Percentiles rank a stretch among this genome's conserved stretches.
These are phyloP conservation scores for Macropis europaea DNA, from an alignment of 2,888 invertebrate genomes.

Conservation along the genomic window DNA sequence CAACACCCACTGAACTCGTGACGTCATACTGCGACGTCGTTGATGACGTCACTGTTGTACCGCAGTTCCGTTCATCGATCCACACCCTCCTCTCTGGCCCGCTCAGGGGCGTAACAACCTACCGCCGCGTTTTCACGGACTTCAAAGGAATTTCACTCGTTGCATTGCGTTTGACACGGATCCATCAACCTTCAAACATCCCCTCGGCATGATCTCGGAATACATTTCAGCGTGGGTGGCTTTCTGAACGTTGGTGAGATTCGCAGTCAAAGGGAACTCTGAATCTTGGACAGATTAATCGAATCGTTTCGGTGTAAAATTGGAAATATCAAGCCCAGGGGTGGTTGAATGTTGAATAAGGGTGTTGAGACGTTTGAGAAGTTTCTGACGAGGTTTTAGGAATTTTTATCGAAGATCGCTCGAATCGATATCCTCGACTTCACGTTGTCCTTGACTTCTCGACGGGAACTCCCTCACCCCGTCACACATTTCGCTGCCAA, in stretches of 20 bases:
- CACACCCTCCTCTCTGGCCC: constrained; percentile 27
- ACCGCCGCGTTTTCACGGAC: constrained; percentile 4
- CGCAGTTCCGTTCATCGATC: constrained; percentile 79
- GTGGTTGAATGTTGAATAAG: too few relatives aligned
- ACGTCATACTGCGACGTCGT: constrained; percentile 75
- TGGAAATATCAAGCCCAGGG: too few relatives aligned
- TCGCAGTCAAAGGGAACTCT: too few relatives aligned
- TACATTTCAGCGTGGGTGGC: constrained; percentile 8
- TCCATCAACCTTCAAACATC: background rate
- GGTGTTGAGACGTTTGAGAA: too few relatives aligned
- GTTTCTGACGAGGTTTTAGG: too few relatives aligned
- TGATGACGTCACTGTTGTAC: constrained; percentile 77
- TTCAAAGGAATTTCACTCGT: background rate
- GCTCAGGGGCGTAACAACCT: constrained; percentile 52
- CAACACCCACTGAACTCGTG: constrained; percentile 44
- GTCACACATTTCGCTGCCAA: background rate
- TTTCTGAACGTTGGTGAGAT: background rate
- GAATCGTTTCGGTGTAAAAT: too few relatives aligned
- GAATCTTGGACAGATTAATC: too few relatives aligned
- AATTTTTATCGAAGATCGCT: too few relatives aligned
- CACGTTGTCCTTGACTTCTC: constrained; percentile 32
- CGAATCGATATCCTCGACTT: background rate
- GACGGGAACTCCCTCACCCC: constrained; percentile 16
- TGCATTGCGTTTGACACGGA: background rate
- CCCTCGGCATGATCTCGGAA: background rate